Evolutionary conservation across 1,140 invertebrate genomes (phyloP).

Genomic region (Leptinotarsa defecta): DNA sequence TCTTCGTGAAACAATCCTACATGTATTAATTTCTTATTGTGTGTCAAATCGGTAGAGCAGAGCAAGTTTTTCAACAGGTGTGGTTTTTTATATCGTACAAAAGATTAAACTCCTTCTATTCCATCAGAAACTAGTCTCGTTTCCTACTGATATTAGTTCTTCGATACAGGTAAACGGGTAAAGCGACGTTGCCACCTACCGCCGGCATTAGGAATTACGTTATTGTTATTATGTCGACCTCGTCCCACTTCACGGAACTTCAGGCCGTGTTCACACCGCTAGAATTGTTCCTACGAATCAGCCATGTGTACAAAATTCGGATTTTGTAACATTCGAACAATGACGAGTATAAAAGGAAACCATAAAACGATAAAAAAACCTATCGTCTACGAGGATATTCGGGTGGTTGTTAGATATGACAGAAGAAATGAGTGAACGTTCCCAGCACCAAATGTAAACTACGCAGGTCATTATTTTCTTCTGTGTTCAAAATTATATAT

Average conservation of each 20-base stretch:
- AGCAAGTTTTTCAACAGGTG: slow-evolving; percentile 1
- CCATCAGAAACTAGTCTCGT: background rate
- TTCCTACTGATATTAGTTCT: slow-evolving; percentile 3
- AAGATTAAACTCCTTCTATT: background rate
- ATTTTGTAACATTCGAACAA: background rate
- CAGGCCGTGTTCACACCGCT: slow-evolving; percentile 17
- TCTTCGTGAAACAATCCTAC: no score
- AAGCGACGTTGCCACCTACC: background rate
- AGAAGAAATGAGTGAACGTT: no score
- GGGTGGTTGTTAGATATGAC: no score
- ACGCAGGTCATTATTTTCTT: no score
- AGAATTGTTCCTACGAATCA: slow-evolving; percentile 16
- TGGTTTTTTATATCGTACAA: background rate
- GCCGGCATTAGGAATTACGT: slow-evolving; percentile 11
- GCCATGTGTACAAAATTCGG: slow-evolving; percentile 18
- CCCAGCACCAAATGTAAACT: no score
- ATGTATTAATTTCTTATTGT: no score
- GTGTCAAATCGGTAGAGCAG: no score
- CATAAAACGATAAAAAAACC: no score
- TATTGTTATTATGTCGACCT: slow-evolving; percentile 25
- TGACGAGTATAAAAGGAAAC: no score
- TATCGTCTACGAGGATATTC: no score
- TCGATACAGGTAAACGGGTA: background rate
- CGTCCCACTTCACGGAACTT: slow-evolving; percentile 27
- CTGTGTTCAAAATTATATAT: no score